Evolutionary conservation across 2,888 invertebrate genomes (phyloP).

Genomic region (Drosophila anomelani): DNA sequence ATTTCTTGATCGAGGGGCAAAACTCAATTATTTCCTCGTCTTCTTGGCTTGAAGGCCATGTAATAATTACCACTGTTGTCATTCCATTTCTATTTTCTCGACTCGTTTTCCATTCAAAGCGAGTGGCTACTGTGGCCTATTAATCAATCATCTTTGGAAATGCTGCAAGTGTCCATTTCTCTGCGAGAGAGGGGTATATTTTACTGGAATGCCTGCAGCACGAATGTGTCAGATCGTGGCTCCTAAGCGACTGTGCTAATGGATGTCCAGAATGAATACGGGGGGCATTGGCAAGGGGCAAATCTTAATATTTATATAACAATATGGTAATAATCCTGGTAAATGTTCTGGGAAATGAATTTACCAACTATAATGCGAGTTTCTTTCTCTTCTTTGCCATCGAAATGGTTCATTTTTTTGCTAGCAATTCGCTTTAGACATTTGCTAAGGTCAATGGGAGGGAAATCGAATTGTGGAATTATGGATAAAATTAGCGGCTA

Average conservation of each 20-base stretch:
- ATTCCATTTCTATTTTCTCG: slow-evolving; percentile 34
- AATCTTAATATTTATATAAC: neutral
- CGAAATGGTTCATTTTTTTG: neutral
- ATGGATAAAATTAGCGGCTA: neutral
- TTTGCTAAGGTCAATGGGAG: slow-evolving; percentile 10
- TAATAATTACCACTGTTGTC: slow-evolving; percentile 63
- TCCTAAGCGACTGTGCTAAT: slow-evolving; percentile 27
- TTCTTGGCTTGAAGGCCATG: slow-evolving; percentile 44
- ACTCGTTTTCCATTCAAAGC: slow-evolving; percentile 64
- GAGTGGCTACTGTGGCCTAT: slow-evolving; percentile 60
- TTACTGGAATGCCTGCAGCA: slow-evolving; percentile 23
- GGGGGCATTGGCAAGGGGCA: neutral
- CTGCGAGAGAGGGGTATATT: neutral
- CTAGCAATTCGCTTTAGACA: slow-evolving; percentile 11
- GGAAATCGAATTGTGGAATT: slow-evolving; percentile 7
- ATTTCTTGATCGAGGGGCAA: slow-evolving; percentile 12
- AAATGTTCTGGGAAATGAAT: neutral
- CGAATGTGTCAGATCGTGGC: slow-evolving; percentile 29
- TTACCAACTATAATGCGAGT: neutral
- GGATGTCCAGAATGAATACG: neutral
- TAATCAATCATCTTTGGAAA: slow-evolving; percentile 75
- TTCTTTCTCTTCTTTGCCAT: neutral
- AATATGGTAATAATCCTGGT: neutral
- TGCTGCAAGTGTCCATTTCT: slow-evolving; percentile 11
- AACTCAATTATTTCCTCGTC: slow-evolving; percentile 8